These are phyloP conservation scores for Poeciliopsis infans DNA, from an alignment of 2,797 vertebrate species.

Conservation along the genomic window DNA sequence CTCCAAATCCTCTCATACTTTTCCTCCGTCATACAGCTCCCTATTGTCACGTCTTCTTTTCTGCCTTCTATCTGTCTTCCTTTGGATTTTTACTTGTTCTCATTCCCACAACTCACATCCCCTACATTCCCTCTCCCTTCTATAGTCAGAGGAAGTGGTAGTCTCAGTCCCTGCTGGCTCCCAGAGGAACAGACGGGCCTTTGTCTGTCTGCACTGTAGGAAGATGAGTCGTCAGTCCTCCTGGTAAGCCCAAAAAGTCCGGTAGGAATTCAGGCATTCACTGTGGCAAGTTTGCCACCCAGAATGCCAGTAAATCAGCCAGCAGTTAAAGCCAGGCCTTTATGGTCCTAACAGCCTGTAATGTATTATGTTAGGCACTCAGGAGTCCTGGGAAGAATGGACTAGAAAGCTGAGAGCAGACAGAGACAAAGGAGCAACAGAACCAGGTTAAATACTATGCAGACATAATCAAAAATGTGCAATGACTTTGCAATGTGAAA, in stretches of 20 bases:
- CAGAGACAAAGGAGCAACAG: constrained; percentile 19
- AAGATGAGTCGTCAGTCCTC: constrained; percentile 67
- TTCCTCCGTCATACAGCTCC: constrained; percentile 4
- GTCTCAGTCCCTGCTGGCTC: constrained; percentile 51
- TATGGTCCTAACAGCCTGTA: constrained; percentile 19
- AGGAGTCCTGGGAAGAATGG: constrained; percentile 7
- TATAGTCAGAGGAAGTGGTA: constrained; percentile 57
- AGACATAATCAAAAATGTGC: constrained; percentile 21
- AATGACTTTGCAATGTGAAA: constrained; percentile 25
- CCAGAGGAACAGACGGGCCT: constrained; percentile 72
- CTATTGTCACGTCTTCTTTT: constrained; percentile 13
- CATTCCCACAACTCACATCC: constrained; percentile 46
- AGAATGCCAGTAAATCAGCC: constrained; percentile 63
- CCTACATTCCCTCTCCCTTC: constrained; percentile 28
- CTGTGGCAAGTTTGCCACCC: constrained; percentile 51
- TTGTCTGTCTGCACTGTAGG: constrained; percentile 70
- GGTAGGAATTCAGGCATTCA: constrained; percentile 54
- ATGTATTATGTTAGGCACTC: constrained; percentile 42
- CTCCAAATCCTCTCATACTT: constrained; percentile 15
- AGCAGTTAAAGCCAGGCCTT: constrained; percentile 35
- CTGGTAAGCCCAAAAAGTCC: constrained; percentile 52
- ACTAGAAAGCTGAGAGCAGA: constrained; percentile 24
- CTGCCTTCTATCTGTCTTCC: constrained; percentile 23
- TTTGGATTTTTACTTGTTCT: constrained; percentile 24
- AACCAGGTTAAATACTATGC: constrained; percentile 14